Evolutionary conservation across 2,888 invertebrate genomes (phyloP).

Genomic region (Lydus trimaculatus): DNA sequence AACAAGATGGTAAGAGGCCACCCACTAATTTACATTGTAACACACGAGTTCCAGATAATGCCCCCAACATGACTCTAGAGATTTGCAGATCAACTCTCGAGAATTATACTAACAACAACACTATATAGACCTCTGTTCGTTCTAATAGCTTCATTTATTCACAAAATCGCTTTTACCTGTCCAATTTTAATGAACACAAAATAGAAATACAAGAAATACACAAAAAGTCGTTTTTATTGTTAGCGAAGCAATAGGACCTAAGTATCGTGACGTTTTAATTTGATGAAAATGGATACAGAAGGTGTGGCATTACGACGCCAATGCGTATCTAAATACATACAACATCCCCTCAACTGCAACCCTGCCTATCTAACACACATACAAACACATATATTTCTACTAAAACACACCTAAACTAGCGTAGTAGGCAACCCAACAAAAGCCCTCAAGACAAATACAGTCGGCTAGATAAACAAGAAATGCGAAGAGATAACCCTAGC

Average conservation of each 20-base stretch:
- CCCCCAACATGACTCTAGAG: slow-evolving; percentile 26
- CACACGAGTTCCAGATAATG: slow-evolving; percentile 22
- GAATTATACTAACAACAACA: slow-evolving; percentile 7
- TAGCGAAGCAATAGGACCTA: too few species aligned
- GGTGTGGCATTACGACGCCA: slow-evolving; percentile 25
- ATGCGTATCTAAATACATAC: slow-evolving; percentile 3
- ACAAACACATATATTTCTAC: slow-evolving; percentile 6
- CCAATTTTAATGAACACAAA: not conserved
- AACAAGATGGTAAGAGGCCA: slow-evolving; percentile 12
- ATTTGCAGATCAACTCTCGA: slow-evolving; percentile 27
- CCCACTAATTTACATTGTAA: slow-evolving; percentile 21
- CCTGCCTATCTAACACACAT: not conserved
- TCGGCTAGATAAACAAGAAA: slow-evolving; percentile 53
- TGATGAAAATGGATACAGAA: slow-evolving; percentile 29
- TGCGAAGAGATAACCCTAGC: slow-evolving; percentile 51
- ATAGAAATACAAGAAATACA: not conserved
- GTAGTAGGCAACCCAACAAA: slow-evolving; percentile 38
- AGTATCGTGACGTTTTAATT: slow-evolving; percentile 24
- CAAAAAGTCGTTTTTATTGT: not conserved
- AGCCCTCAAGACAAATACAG: slow-evolving; percentile 52
- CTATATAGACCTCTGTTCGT: slow-evolving; percentile 17
- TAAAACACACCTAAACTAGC: slow-evolving; percentile 16
- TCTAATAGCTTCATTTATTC: slow-evolving; percentile 25
- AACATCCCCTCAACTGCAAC: not conserved
- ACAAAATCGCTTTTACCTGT: slow-evolving; percentile 20